Evolutionary conservation across 2,113 vertebrate species (phyloP).

Genomic region (Rousettus leschenaultii): DNA sequence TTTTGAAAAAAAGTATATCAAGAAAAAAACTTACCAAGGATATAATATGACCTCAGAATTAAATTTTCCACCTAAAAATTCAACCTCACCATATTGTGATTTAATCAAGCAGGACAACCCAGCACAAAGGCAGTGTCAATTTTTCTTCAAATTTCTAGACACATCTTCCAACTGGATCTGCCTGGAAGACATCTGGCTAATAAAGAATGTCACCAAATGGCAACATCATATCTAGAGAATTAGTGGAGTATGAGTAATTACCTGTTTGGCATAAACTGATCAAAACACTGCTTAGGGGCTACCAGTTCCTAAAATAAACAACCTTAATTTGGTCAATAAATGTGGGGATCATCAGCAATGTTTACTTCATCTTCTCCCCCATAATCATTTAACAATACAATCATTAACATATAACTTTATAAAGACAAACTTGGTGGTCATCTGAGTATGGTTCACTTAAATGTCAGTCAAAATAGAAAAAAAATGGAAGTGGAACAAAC

Average conservation of each 20-base stretch:
- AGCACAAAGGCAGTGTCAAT: background rate
- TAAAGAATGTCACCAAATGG: background rate
- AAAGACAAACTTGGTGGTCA: background rate
- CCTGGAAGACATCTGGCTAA: background rate
- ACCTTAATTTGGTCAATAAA: constrained; percentile 6
- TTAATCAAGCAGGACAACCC: background rate
- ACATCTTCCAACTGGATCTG: background rate
- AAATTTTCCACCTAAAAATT: background rate
- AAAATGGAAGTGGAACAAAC: background rate
- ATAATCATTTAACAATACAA: background rate
- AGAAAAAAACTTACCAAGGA: background rate
- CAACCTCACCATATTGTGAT: background rate
- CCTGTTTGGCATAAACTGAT: background rate
- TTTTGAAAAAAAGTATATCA: background rate
- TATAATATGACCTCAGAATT: background rate
- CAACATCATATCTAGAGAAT: background rate
- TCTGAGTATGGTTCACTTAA: background rate
- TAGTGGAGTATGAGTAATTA: background rate
- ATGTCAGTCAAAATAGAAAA: background rate
- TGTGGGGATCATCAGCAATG: constrained; percentile 2
- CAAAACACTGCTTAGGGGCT: background rate
- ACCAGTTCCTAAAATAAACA: background rate
- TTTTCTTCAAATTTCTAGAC: background rate
- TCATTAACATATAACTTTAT: background rate
- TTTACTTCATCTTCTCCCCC: constrained; percentile 8